Conservation (phyloP, 2,797 vertebrate genomes). For the Glossophaga mutica region DNA sequence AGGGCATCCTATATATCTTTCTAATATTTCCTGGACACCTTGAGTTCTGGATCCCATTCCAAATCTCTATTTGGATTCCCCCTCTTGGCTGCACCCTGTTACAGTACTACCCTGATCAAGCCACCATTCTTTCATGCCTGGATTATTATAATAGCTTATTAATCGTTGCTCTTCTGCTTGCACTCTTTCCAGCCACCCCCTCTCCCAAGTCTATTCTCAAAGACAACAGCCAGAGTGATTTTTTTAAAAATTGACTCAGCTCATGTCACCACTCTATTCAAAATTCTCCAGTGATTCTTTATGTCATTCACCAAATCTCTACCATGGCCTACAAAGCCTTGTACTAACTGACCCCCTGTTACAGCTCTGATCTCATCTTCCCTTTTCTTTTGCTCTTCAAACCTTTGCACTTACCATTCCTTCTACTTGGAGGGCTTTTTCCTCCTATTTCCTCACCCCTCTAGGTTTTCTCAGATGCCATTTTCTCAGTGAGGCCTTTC, state of each 20-base stretch:
- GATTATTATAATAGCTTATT: constrained; percentile 28
- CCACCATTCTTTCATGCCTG: constrained; percentile 10
- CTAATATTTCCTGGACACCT: no score
- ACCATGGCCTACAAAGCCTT: neutral
- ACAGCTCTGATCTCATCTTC: neutral
- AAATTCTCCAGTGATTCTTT: neutral
- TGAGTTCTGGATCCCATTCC: no score
- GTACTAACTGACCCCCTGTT: neutral
- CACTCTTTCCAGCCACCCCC: neutral
- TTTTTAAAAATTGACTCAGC: neutral
- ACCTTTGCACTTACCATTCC: neutral
- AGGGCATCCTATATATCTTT: no score
- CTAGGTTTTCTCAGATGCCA: neutral
- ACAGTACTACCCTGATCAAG: neutral
- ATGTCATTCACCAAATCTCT: neutral
- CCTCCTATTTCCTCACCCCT: neutral
- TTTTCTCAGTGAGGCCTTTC: constrained; percentile 13
- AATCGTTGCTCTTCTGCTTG: neutral
- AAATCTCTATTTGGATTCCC: no score
- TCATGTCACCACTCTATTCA: neutral
- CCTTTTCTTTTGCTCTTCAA: neutral
- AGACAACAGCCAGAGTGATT: neutral
- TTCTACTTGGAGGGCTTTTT: neutral
- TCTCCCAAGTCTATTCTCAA: neutral
- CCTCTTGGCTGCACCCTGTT: no score